Evolutionary conservation across 1,140 invertebrate species (phyloP).

Genomic region (Sesamia nonagrioides): DNA sequence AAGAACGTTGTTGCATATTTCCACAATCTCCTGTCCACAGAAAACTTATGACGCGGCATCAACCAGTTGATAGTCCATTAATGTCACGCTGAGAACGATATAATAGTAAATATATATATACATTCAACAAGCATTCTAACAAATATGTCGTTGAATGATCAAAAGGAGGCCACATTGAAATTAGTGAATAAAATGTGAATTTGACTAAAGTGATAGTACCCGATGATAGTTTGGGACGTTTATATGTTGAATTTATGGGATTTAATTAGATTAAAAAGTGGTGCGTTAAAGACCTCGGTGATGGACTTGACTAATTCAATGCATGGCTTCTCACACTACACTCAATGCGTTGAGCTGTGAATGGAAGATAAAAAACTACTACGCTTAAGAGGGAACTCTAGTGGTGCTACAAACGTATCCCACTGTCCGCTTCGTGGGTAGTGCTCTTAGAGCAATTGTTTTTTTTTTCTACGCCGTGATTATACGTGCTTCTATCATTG

Average conservation of each 20-base stretch:
- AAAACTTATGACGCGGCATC: conserved; percentile 49
- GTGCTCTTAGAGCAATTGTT: no score
- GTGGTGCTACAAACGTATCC: no score
- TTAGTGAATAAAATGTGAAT: conserved; percentile 17
- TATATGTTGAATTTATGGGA: conserved; percentile 1
- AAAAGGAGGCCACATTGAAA: conserved; percentile 26
- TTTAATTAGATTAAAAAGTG: conserved; percentile 33
- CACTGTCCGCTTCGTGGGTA: no score
- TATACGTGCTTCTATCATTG: no score
- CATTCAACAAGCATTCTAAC: conserved; percentile 29
- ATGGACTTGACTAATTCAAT: neutral
- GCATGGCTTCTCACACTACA: neutral
- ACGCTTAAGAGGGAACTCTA: no score
- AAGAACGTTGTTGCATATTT: conserved; percentile 44
- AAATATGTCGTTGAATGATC: conserved; percentile 42
- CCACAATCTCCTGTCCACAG: conserved; percentile 49
- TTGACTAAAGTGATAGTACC: conserved; percentile 39
- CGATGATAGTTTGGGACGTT: conserved; percentile 21
- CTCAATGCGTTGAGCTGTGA: neutral
- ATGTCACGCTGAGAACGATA: conserved; percentile 51
- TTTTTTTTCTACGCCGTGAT: no score
- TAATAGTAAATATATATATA: conserved; percentile 50
- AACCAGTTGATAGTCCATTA: conserved; percentile 53
- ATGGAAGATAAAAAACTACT: neutral
- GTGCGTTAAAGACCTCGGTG: conserved; percentile 16